Base-by-base conservation (phyloP, 2,113 vertebrate genomes). In the Trichomycterus rosablanca region DNA sequence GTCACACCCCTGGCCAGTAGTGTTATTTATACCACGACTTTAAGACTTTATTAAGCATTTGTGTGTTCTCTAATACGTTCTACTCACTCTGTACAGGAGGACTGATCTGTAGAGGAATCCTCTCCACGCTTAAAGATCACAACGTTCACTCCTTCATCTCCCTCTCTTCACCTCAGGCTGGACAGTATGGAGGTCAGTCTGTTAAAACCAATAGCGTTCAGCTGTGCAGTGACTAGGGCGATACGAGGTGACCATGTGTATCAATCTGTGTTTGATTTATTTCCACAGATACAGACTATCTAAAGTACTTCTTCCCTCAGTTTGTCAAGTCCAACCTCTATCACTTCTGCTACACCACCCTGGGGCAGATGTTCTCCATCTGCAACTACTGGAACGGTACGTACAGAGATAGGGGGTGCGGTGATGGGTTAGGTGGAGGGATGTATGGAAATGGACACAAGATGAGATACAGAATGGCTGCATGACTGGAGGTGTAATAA, bases 371-470 rank as follows among this genome's bases (percentile, higher is more conserved):
- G 54, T 80, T 93, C 52, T 94, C 93, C 59, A 92, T 94, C 82
- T 94, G 92, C 74, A 95, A 95, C 80, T 95, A 93, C 75, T 95
- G 93, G 93, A 94, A 95, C 0, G 93, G 92, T 94, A 74, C 87
- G 89, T 46, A 3, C 2, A 30, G 24, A 39, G 14, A 50, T n/a
- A n/a, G n/a, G n/a, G n/a, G n/a, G n/a, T n/a, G n/a, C n/a, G n/a
- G n/a, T n/a, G n/a, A n/a, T n/a, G n/a, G n/a, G n/a, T n/a, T n/a
- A n/a, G n/a, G n/a, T n/a, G n/a, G n/a, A n/a, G n/a, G n/a, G n/a
- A n/a, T n/a, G n/a, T n/a, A n/a, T n/a, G n/a, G n/a, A n/a, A n/a
- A n/a, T n/a, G n/a, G n/a, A n/a, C n/a, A n/a, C n/a, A n/a, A n/a
- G n/a, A n/a, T n/a, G n/a, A n/a, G n/a, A n/a, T n/a, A n/a, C n/a